Base-by-base conservation (phyloP, 35 echinoderm and acorn worm genomes). In the Patiria miniata region DNA sequence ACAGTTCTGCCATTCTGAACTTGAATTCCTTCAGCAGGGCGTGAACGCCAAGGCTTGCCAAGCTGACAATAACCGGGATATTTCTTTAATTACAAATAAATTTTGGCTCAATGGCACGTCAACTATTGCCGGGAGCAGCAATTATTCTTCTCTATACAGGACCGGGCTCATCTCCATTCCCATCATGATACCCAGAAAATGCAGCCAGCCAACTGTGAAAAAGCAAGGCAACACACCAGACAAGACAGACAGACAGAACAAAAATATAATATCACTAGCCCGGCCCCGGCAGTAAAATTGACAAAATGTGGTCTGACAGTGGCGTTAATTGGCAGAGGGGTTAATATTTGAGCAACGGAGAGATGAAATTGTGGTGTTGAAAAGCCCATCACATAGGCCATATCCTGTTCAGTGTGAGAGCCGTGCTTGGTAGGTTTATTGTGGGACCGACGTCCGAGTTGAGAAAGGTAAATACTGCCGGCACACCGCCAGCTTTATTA, bases 61-160 rank as follows among this genome's bases (percentile, higher is more conserved):
- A 58, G 77, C 60, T 58, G 19, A 89, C 87, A 89, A 83, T 83
- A 58, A 80, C 55, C 36, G 23, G 37, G 73, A 53, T 38, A 61
- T 51, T 40, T 83, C 87, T 83, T 82, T 89, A 89, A 89, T 89
- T 89, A 89, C 83, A 83, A 89, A 89, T 89, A 89, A 89, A 89
- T 89, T 89, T 89, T 47, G 18, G 79, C 79, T 81, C 79, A 83
- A 89, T 82, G 39, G 56, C 79, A 29, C 44, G 79, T 89, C 82
- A 89, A 89, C 54, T 79, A 81, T 89, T 42, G 78, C 87, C 87
- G 58, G 39, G 79, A 89, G 87, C 78, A 82, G 61, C 79, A 89
- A 89, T 89, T 89, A 89, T 89, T 39, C 55, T 38, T 79, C 53
- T 38, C 81, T 88, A 73, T 73, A 26, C 65, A 73, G 34, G 65